A percentile compares a stretch with the other conserved stretches of the same genome.
These are phyloP conservation scores for Helicolenus hilgendorfi DNA, from an alignment of 2,797 vertebrate species.

Conservation along the genomic window DNA sequence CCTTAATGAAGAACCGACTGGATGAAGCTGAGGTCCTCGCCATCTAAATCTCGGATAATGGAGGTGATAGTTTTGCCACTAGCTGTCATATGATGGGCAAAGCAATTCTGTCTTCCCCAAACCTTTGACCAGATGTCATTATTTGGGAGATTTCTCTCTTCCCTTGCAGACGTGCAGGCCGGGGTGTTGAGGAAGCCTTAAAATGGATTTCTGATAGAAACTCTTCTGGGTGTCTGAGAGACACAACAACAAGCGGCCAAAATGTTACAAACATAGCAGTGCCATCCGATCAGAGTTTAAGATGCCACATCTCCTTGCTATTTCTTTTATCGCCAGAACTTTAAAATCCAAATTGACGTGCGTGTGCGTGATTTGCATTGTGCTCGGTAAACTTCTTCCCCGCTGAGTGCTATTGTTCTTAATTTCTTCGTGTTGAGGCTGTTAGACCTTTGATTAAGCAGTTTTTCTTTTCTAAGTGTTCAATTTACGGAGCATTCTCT, in stretches of 20 bases:
- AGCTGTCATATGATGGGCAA: slow-evolving; percentile 28
- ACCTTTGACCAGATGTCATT: slow-evolving; percentile 61
- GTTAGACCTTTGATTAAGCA: slow-evolving; percentile 32
- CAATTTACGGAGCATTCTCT: not conserved
- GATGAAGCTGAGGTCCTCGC: slow-evolving; percentile 9
- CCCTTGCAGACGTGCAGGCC: slow-evolving; percentile 3
- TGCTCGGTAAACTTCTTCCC: not conserved
- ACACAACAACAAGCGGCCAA: not conserved
- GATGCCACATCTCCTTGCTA: not conserved
- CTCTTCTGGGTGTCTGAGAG: slow-evolving; percentile 13
- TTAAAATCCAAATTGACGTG: not conserved
- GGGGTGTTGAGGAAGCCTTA: slow-evolving; percentile 4
- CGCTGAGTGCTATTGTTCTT: not conserved
- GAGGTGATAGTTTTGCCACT: slow-evolving; percentile 47
- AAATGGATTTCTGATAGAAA: slow-evolving; percentile 28
- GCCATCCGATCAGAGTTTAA: slow-evolving; percentile 19
- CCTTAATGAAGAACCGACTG: not conserved
- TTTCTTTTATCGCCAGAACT: not conserved
- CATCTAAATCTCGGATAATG: slow-evolving; percentile 51
- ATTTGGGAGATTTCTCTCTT: slow-evolving; percentile 31
- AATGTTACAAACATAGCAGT: not conserved
- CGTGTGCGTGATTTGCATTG: slow-evolving; percentile 6
- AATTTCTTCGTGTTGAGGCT: not conserved
- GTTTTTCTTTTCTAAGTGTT: not conserved
- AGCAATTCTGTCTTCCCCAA: slow-evolving; percentile 32